Evolutionary conservation across 2,888 invertebrate genomes (phyloP), one percentile per base, ranked within the genome.

Genomic region (Bellardia bayeri): DNA sequence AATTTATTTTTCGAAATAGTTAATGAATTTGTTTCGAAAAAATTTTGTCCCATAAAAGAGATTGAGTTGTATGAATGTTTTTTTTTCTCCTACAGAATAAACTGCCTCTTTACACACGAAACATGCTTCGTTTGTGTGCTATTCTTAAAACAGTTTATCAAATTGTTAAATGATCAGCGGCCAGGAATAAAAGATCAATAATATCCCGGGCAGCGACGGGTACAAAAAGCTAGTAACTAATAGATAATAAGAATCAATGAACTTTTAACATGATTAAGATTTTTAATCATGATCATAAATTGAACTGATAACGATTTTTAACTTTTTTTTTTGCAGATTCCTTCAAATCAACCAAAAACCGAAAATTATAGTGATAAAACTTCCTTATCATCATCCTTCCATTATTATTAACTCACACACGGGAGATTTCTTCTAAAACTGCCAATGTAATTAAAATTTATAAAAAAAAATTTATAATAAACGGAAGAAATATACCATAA

Each of bases 251-350:
- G 40, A 8, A 64, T n/a, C 40, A 76, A 33, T 64, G 37, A 76
- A 54, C 63, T 75, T 37, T 63, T 49, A 42, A 45, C 23, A 56
- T 30, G 58, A 75, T 49, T 45, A 37, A 75, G 4, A 23, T 6
- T 9, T 42, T 23, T 23, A 23, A 23, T 23, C 1, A 23, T 23
- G 23, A 23, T 23, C 23, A 23, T 11, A 11, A 56, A 3, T 51
- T 51, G 4, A 51, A 13, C n/a, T 1, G 7, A 9, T 58, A 30
- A 5, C 11, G 30, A 0, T 30, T 49, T 66, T 56, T 2, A 61
- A 51, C 11, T 80, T 61, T 0, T 63, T 71, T 63, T 40, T 3
- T 72, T 80, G 14, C 81, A 81, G 81, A 66, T 74, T 81, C 64
- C 71, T 71, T 63, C 9, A 9, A 14, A 42, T 37, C 61, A 71